These are phyloP conservation scores for Onthophagus taurus DNA, from an alignment of 1,140 invertebrate genomes.

Conservation along the genomic window DNA sequence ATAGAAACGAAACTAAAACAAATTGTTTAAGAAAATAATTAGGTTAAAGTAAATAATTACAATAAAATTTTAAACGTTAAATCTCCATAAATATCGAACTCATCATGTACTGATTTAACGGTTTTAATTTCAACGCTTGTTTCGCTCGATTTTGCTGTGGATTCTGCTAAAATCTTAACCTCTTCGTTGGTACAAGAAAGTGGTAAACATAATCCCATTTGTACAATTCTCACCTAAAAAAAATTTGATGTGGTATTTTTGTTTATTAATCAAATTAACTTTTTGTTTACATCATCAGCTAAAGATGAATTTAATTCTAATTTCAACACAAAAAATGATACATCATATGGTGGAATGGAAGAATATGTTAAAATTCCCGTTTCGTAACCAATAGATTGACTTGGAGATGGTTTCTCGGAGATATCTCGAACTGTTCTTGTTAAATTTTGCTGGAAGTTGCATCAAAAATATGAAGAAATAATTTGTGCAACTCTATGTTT, in stretches of 20 bases:
- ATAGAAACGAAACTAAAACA: conserved; percentile 47
- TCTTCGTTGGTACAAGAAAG: conserved; percentile 53
- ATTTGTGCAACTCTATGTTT: neutral
- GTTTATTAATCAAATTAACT: too few relatives aligned
- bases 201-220: conserved; percentile 65
- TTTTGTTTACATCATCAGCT: neutral
- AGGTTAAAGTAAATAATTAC: conserved; percentile 43
- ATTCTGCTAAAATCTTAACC: conserved; percentile 48
- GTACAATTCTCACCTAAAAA: conserved; percentile 46
- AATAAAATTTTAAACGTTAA: conserved; percentile 59
- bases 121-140: conserved; percentile 41
- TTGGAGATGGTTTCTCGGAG: neutral
- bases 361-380: neutral
- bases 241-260: too few relatives aligned
- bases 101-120: conserved; percentile 55
- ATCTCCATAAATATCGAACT: conserved; percentile 56
- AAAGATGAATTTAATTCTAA: conserved; percentile 6
- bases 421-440: neutral
- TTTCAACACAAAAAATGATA: conserved; percentile 2
- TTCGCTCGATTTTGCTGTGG: conserved; percentile 38
- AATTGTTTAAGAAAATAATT: conserved; percentile 17
- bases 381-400: conserved; percentile 8
- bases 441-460: neutral
- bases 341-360: neutral
- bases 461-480: neutral